Evolutionary conservation across 2,797 vertebrate species (phyloP), one percentile per base, ranked within the genome.

Genomic region (Setipinna tenuifilis): DNA sequence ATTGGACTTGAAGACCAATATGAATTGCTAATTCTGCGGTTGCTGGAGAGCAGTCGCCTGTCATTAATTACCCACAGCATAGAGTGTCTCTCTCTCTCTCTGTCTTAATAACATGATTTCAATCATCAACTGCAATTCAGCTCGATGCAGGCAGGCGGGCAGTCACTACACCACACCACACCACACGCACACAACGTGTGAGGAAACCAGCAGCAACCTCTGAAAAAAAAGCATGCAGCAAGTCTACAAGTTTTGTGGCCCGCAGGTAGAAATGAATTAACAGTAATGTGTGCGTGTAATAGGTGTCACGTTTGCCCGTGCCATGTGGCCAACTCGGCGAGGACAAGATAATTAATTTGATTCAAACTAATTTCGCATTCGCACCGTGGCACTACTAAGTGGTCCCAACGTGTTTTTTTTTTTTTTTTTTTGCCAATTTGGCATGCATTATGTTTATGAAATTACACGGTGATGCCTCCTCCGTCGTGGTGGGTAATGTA

Each of bases 41-140:
- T 41, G 71, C 17, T 83, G 28, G 35, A 82, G 75, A 85, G 59
- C 83, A 81, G 84, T 58, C 21, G 59, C 31, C 58, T 71, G 81
- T 54, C 21, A 83, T 75, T 87, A 71, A 89, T 86, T 84, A 85
- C 35, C 50, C 44, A 41, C 81, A 83, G 81, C 86, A 86, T 75
- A n/a, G 28, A 85, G 80, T 83, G 81, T 57, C 71, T 78, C 62
- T 65, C 44, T 81, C 50, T 54, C 50, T 48, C 46, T 48, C 46
- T 48, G 46, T 62, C 54, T 81, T 87, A 83, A 81, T 62, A 83
- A 86, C 48, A 81, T 71, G 28, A 35, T 81, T 85, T 85, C 68
- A 46, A 78, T 83, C 58, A 61, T 54, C 44, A 83, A 88, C 86
- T 28, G 41, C 41, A 81, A 83, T 85, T 84, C 50, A 48, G 50